Percentiles rank a stretch among this genome's conserved stretches.
Conservation (phyloP, 2,888 invertebrate genomes). For the Melieria crassipennis region DNA sequence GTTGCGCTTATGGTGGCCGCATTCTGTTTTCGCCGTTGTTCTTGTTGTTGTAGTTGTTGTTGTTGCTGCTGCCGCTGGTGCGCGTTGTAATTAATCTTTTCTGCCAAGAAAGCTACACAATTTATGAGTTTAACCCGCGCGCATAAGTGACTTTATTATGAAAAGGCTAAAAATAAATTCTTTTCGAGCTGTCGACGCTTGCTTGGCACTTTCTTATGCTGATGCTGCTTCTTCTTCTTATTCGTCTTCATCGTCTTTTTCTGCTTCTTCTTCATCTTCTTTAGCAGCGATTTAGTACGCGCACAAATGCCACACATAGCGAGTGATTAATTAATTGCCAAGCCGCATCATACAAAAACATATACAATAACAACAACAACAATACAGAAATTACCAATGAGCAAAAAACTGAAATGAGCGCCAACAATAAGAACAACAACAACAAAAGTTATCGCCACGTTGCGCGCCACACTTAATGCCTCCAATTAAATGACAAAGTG, state of each 20-base stretch:
- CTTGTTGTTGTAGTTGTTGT: conserved; percentile 21
- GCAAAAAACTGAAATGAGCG: background rate
- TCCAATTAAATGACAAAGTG: no score
- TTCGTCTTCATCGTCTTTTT: no score
- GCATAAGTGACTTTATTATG: background rate
- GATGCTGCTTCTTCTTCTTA: no score
- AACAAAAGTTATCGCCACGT: no score
- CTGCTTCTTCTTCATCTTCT: no score
- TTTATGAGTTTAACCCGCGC: conserved; percentile 50
- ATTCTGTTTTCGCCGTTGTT: conserved; percentile 31
- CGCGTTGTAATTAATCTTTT: conserved; percentile 56
- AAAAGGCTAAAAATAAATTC: no score
- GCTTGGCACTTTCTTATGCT: no score
- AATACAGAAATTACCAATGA: conserved; percentile 9
- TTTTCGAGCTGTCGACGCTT: no score
- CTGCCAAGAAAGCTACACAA: conserved; percentile 54
- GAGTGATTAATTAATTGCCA: conserved; percentile 20
- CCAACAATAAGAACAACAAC: no score
- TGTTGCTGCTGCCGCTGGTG: conserved; percentile 35
- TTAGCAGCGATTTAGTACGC: no score
- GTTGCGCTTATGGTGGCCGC: conserved; percentile 14
- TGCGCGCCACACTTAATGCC: no score
- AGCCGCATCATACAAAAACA: background rate
- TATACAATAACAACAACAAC: background rate
- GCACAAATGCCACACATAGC: background rate